A percentile compares a stretch with the other conserved stretches of the same genome.
Conservation (phyloP, 2,888 invertebrate species). For the Pristionchus mayeri region DNA sequence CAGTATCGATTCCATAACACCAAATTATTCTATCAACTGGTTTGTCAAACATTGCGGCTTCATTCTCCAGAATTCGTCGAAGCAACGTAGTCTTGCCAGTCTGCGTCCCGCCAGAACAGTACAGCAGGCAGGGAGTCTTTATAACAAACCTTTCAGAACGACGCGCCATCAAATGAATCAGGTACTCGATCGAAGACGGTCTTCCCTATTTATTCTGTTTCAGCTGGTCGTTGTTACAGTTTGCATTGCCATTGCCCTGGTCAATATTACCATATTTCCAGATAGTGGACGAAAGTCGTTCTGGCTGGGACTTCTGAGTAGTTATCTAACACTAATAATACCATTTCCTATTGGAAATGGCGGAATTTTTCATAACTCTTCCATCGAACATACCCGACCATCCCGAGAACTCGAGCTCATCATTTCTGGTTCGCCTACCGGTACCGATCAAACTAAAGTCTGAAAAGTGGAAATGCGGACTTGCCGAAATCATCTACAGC, state of each 20-base stretch:
- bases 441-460: neutral
- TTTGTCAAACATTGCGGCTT: no score
- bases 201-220: neutral
- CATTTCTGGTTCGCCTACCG: neutral
- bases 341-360: no score
- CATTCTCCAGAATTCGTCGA: no score
- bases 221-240: neutral
- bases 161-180: neutral
- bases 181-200: neutral
- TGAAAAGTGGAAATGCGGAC: neutral
- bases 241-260: neutral
- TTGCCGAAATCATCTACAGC: neutral
- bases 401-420: neutral
- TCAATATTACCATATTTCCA: neutral
- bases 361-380: neutral
- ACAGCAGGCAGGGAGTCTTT: neutral
- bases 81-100: no score
- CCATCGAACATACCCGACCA: neutral
- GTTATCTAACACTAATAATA: no score
- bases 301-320: neutral
- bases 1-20: no score
- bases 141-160: neutral
- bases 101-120: neutral
- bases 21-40: no score
- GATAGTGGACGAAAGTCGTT: neutral